Evolutionary conservation across 2,888 invertebrate species (phyloP), one percentile per base, ranked within the genome.

Genomic region (Euzetes globulus): DNA sequence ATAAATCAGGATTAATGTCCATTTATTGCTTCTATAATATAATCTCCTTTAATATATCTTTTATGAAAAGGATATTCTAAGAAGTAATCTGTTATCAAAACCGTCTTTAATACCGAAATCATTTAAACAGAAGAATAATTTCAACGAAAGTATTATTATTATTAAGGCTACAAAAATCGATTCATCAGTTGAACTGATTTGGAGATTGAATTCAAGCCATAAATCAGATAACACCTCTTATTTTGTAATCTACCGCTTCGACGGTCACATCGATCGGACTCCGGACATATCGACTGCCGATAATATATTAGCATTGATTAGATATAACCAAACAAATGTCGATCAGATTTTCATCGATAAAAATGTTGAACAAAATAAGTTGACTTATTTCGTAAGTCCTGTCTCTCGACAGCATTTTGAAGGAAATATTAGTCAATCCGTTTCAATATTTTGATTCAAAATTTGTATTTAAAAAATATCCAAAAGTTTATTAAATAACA

Each of bases 201-300:
- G 58, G 58, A 58, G 22, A 17, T 13, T 58, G 13, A 27, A 4
- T 9, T 22, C 58, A 25, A 11, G 15, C 13, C 6, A 11, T 58
- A 2, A 3, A 25, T 58, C 58, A 58, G n/a, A 58, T 13, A 58
- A 19, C 3, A 58, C 58, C 27, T 58, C 22, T 6, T 58, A 58
- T 58, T 58, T 58, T 22, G 58, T 58, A 22, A 58, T 58, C 27
- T 58, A 58, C 19, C 9, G 58, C 9, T 58, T 58, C 25, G 19
- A 58, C 19, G 27, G 25, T 22, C 9, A 17, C n/a, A 22, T 58
- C 27, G 27, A 22, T 13, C 3, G 4, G 5, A 58, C 19, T 11
- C 19, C 58, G 2, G 58, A 58, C n/a, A 58, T 58, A 58, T 58
- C 58, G 58, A 58, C 58, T 19, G 58, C 58, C 25, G 27, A 58